phyloP scores from a whole-genome alignment of 2,797 vertebrate genomes.

The Diceros bicornis region DNA sequence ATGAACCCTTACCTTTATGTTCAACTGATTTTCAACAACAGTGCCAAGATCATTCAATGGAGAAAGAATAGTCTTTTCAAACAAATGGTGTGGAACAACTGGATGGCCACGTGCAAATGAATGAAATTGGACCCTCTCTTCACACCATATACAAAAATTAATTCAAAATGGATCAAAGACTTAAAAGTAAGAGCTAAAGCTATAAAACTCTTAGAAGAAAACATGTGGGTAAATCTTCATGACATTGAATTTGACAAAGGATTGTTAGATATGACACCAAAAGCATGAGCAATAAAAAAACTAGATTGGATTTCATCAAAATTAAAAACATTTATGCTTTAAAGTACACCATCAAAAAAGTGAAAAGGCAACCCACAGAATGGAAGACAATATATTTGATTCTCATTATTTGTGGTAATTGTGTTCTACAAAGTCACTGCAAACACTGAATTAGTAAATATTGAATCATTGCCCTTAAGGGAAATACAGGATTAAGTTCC shows the following conservation, averaged over 20 bases:
- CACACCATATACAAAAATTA: neutral
- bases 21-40: neutral
- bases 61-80: neutral
- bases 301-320: neutral
- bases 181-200: neutral
- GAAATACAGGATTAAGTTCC: conserved; percentile 8
- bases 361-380: neutral
- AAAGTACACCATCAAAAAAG: neutral
- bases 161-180: neutral
- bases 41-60: neutral
- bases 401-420: conserved; percentile 26
- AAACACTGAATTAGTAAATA: conserved; percentile 3
- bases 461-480: neutral
- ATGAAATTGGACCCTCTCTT: neutral
- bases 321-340: conserved; percentile 21
- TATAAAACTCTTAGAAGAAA: neutral
- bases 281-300: neutral
- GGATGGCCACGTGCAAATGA: neutral
- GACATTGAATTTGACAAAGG: neutral
- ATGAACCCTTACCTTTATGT: neutral
- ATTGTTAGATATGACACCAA: neutral
- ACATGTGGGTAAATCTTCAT: neutral
- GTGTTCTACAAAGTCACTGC: neutral
- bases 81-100: neutral
- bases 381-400: neutral